Evolutionary conservation across 92 coral and sea anemone genomes (phyloP).

Genomic region (Porites rus): DNA sequence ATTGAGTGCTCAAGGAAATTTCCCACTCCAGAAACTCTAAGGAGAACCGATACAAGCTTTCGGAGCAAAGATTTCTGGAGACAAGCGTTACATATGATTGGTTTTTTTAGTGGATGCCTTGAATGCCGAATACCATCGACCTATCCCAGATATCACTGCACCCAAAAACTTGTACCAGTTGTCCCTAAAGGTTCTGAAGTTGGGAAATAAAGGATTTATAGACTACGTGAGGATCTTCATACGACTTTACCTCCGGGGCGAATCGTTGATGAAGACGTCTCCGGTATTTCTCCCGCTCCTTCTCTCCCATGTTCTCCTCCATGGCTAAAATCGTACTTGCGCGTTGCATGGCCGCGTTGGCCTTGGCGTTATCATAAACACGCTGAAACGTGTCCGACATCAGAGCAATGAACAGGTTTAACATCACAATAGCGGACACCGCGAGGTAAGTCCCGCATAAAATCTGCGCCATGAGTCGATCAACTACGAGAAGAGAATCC

Average conservation of each 20-base stretch:
- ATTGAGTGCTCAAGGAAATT: too few relatives aligned
- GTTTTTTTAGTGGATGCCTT: too few relatives aligned
- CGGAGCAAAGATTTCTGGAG: too few relatives aligned
- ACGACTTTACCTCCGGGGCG: conserved; percentile 86
- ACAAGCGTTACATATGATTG: too few relatives aligned
- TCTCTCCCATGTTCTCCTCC: conserved; percentile 88
- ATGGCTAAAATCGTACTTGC: conserved; percentile 85
- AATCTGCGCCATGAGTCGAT: conserved; percentile 96
- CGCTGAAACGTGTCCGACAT: conserved; percentile 99
- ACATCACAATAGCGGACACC: conserved; percentile 90
- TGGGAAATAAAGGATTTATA: too few relatives aligned
- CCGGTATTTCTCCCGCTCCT: conserved; percentile 71
- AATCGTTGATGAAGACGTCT: conserved; percentile 63
- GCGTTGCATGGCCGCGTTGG: conserved; percentile 98
- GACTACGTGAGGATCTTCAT: too few relatives aligned
- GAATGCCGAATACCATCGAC: too few relatives aligned
- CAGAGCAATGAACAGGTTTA: conserved; percentile 95
- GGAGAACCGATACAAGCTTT: too few relatives aligned
- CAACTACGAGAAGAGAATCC: conserved; percentile 90
- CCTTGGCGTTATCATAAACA: conserved; percentile 97
- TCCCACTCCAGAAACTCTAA: too few relatives aligned
- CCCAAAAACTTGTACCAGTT: too few relatives aligned
- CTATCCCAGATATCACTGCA: too few relatives aligned
- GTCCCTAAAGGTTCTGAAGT: too few relatives aligned
- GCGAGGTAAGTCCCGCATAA: conserved; percentile 94